A percentile compares a stretch with the other conserved stretches of the same genome.
phyloP scores from a whole-genome alignment of 2,888 invertebrate species.

The Rhimphoctona megacephalus region DNA sequence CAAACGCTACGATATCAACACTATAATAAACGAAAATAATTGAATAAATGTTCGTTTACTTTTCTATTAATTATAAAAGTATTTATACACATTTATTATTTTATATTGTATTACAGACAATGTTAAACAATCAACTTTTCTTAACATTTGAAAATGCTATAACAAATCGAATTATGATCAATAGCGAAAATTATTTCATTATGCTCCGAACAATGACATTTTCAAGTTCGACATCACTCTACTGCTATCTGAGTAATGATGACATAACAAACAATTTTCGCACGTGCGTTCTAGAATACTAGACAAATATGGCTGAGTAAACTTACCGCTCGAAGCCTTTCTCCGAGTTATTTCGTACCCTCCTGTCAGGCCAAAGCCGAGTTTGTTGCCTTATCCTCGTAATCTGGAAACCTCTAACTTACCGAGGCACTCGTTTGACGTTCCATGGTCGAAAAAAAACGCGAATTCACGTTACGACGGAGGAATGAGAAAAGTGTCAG shows the following conservation, averaged over 20 bases:
- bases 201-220: not conserved
- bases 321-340: constrained; percentile 4
- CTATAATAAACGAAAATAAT: not conserved
- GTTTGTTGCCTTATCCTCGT: constrained; percentile 2
- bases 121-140: not conserved
- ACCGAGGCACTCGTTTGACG: constrained; percentile 2
- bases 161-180: not conserved
- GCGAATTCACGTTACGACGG: not conserved
- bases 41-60: not conserved
- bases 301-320: constrained; percentile 2
- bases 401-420: constrained; percentile 4
- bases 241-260: not conserved
- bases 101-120: too few species aligned
- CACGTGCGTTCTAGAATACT: not conserved
- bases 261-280: not conserved
- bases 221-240: not conserved
- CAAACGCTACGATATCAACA: not conserved
- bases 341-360: not conserved
- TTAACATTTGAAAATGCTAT: not conserved
- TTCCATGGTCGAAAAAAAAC: not conserved
- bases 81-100: not conserved
- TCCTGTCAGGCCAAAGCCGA: not conserved
- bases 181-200: not conserved
- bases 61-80: not conserved
- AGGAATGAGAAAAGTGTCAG: not conserved